Conservation (phyloP, 2,888 invertebrate genomes). For the Cryptops parisi region DNA sequence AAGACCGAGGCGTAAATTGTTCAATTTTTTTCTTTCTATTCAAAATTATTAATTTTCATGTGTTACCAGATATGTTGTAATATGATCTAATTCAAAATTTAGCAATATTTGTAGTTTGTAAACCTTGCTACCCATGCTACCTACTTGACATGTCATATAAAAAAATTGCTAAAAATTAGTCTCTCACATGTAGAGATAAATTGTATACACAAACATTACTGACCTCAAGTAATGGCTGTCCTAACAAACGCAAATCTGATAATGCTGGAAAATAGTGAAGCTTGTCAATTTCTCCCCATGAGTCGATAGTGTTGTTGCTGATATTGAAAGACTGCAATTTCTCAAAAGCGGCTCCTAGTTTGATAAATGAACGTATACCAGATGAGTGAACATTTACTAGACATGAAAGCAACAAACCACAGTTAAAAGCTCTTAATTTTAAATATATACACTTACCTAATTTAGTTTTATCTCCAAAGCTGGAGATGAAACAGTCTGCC, state of each 20-base stretch:
- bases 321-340: conserved; percentile 46
- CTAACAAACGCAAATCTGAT: conserved; percentile 67
- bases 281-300: conserved; percentile 81
- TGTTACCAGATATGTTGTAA: no score
- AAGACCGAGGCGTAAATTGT: no score
- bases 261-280: conserved; percentile 68
- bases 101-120: no score
- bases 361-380: not conserved
- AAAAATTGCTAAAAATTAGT: conserved; percentile 6
- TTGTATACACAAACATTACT: conserved; percentile 14
- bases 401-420: not conserved
- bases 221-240: conserved; percentile 46
- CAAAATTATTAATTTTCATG: no score
- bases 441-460: conserved; percentile 12
- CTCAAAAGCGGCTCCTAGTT: conserved; percentile 35
- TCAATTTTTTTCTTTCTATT: no score
- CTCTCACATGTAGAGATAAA: not conserved
- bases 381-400: not conserved
- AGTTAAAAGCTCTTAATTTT: not conserved
- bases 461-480: conserved; percentile 13
- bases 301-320: conserved; percentile 63
- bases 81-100: no score
- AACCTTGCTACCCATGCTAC: no score
- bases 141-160: no score
- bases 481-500: conserved; percentile 61